These are phyloP conservation scores for Pavo muticus DNA, from an alignment of 2,113 vertebrate species.

Conservation along the genomic window DNA sequence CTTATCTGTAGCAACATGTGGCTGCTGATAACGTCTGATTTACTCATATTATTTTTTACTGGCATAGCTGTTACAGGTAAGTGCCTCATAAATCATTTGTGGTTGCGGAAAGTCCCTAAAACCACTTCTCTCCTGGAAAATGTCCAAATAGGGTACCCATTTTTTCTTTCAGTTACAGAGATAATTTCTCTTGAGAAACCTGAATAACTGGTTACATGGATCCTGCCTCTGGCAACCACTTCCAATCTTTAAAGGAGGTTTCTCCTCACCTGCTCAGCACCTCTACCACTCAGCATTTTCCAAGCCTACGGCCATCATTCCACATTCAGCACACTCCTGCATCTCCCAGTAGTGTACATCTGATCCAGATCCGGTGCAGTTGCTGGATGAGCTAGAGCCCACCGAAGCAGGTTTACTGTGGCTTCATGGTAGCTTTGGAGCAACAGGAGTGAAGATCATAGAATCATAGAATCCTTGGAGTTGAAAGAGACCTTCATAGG, in stretches of 20 bases:
- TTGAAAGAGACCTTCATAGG: no score
- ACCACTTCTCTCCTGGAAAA: background rate
- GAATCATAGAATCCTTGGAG: no score
- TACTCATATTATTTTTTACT: slow-evolving; percentile 15
- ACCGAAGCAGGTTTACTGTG: background rate
- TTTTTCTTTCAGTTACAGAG: background rate
- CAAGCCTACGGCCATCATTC: background rate
- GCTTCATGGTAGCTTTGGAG: background rate
- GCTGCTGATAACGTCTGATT: background rate
- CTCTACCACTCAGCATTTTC: background rate
- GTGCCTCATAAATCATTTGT: background rate
- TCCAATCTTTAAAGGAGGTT: background rate
- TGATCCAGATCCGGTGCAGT: background rate
- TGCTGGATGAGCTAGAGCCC: background rate
- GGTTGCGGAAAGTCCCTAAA: slow-evolving; percentile 4
- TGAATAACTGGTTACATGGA: background rate
- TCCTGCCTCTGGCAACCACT: background rate
- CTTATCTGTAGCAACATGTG: background rate
- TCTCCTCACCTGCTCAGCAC: background rate
- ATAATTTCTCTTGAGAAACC: background rate
- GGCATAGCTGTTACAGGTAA: background rate
- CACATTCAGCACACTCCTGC: fast-evolving
- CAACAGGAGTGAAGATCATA: background rate
- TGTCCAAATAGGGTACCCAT: background rate
- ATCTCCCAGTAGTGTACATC: fast-evolving